phyloP scores from a whole-genome alignment of 2,113 vertebrate species.

The Callochromis pleurospilus region DNA sequence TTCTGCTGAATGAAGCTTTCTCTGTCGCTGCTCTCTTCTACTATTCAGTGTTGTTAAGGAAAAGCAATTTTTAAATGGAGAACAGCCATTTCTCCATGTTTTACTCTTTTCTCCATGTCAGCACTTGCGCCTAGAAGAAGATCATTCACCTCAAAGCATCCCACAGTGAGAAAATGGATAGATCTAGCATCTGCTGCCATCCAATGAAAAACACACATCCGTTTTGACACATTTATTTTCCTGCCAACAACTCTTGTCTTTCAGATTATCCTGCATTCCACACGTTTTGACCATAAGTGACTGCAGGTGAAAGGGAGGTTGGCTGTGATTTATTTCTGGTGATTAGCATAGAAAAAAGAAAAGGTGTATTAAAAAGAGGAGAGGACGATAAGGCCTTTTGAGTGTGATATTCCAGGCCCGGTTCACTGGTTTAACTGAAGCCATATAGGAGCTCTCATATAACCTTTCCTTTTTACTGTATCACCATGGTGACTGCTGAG shows the following conservation, averaged over 20 bases:
- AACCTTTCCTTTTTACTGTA: slow-evolving; percentile 47
- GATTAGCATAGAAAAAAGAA: slow-evolving; percentile 12
- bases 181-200: neutral
- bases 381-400: neutral
- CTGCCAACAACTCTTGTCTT: neutral
- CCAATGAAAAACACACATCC: neutral
- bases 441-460: slow-evolving; percentile 19
- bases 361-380: neutral
- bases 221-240: neutral
- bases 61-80: neutral
- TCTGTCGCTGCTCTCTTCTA: neutral
- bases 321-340: slow-evolving; percentile 8
- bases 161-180: neutral
- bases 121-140: neutral
- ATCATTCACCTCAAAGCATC: neutral
- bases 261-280: neutral
- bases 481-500: slow-evolving; percentile 41
- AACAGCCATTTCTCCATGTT: neutral
- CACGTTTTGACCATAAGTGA: neutral
- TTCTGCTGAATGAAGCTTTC: neutral
- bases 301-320: neutral
- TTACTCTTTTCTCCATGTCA: neutral
- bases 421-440: slow-evolving; percentile 35
- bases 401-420: slow-evolving; percentile 15
- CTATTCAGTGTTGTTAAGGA: neutral